These are phyloP conservation scores for Ptilorrhoa leucosticta DNA, from an alignment of 2,113 vertebrate species.

Conservation along the genomic window DNA sequence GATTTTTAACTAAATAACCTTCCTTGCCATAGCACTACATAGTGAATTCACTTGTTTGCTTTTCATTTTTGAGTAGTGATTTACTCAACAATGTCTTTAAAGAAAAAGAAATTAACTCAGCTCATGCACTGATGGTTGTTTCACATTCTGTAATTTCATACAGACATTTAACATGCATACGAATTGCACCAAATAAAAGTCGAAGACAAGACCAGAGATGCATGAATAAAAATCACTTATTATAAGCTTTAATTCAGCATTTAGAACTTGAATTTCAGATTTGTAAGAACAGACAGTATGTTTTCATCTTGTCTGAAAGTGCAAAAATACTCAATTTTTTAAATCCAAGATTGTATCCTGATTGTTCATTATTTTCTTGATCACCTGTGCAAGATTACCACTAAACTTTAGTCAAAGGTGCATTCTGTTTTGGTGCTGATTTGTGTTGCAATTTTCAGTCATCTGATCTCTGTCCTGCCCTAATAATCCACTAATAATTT, in stretches of 20 bases:
- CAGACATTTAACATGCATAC: not conserved
- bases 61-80: not conserved
- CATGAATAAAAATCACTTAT: not conserved
- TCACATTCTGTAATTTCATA: not conserved
- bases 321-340: not conserved
- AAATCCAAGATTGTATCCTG: not conserved
- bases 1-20: not conserved
- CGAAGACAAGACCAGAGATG: not conserved
- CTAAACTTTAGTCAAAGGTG: not conserved
- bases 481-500: not conserved
- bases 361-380: not conserved
- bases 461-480: not conserved
- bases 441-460: not conserved
- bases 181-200: not conserved
- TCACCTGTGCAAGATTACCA: accelerated
- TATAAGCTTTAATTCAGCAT: not conserved
- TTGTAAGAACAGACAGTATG: accelerated
- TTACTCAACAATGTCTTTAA: not conserved
- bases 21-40: not conserved
- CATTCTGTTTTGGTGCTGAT: accelerated
- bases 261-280: not conserved
- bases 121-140: not conserved
- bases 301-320: not conserved
- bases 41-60: not conserved
- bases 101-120: not conserved